Conservation (phyloP, 2,888 invertebrate species). For the Cremastinae sp. region DNA sequence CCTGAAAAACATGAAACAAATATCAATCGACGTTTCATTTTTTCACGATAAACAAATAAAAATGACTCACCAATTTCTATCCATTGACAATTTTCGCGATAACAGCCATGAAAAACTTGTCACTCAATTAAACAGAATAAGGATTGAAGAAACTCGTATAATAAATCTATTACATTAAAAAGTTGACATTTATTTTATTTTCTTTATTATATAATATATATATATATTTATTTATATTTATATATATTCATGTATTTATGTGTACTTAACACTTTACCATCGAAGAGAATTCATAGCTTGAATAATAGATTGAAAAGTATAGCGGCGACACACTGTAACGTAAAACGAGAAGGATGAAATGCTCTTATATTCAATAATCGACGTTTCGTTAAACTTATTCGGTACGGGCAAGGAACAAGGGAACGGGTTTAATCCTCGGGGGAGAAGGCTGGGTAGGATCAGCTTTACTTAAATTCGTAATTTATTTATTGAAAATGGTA, state of each 20-base stretch:
- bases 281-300: conserved; percentile 70
- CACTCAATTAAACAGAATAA: background rate
- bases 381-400: conserved; percentile 39
- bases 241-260: conserved; percentile 65
- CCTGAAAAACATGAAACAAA: too few relatives aligned
- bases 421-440: conserved; percentile 1
- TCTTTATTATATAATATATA: conserved; percentile 71
- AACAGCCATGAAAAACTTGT: too few relatives aligned
- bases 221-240: conserved; percentile 66
- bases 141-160: conserved; percentile 30
- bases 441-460: conserved; percentile 9
- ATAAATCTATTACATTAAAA: conserved; percentile 62
- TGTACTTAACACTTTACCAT: conserved; percentile 71
- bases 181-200: conserved; percentile 70
- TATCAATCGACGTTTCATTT: background rate
- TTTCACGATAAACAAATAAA: too few relatives aligned
- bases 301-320: conserved; percentile 68
- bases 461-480: conserved; percentile 60
- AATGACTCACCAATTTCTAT: too few relatives aligned
- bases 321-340: conserved; percentile 65
- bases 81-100: too few relatives aligned
- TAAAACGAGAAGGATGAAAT: conserved; percentile 65
- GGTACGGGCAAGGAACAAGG: conserved; percentile 24
- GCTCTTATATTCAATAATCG: conserved; percentile 57
- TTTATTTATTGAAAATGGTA: conserved; percentile 55